Evolutionary conservation across 1,140 invertebrate species (phyloP).

Genomic region (Oryctes rhinoceros): DNA sequence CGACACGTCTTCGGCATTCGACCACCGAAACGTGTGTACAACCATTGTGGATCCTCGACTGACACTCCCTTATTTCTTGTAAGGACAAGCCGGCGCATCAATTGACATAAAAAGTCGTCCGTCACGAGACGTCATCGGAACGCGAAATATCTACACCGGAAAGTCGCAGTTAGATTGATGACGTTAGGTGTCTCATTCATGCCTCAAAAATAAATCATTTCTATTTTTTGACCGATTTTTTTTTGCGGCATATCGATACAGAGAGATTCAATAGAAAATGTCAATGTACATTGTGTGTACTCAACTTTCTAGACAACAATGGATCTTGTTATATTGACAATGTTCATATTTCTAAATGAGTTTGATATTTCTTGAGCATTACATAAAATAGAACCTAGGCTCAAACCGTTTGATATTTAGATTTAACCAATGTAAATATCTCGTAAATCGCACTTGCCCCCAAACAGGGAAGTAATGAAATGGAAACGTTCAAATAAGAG

Average conservation of each 20-base stretch:
- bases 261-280: too few relatives aligned
- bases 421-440: too few relatives aligned
- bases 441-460: too few relatives aligned
- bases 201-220: conserved; percentile 22
- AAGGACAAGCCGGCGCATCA: conserved; percentile 11
- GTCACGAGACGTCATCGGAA: conserved; percentile 13
- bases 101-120: conserved; percentile 21
- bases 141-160: conserved; percentile 7
- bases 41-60: background rate
- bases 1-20: conserved; percentile 16
- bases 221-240: background rate
- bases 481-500: too few relatives aligned
- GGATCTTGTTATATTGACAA: too few relatives aligned
- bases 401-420: too few relatives aligned
- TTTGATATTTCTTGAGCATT: too few relatives aligned
- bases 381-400: too few relatives aligned
- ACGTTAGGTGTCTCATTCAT: conserved; percentile 17
- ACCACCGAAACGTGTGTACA: conserved; percentile 10
- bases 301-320: too few relatives aligned
- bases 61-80: conserved; percentile 17
- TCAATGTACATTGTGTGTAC: too few relatives aligned
- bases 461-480: too few relatives aligned
- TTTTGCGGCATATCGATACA: background rate
- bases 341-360: too few relatives aligned
- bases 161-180: conserved; percentile 21